These are phyloP conservation scores for Caenorhabditis doughertyi DNA, from an alignment of 2,888 invertebrate genomes.

Conservation along the genomic window DNA sequence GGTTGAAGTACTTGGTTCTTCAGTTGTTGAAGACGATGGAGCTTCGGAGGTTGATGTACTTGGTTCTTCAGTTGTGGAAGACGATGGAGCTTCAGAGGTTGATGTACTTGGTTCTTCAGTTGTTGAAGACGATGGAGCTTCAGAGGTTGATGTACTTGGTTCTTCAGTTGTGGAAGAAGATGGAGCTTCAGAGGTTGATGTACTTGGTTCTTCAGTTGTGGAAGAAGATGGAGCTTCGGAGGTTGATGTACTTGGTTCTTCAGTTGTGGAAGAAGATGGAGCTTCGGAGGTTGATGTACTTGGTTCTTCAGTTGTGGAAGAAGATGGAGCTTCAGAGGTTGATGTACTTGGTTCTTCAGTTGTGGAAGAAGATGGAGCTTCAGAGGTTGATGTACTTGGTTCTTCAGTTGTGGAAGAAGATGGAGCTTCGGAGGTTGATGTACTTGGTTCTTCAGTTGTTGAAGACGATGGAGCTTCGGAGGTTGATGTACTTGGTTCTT, in stretches of 20 bases:
- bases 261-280: background rate
- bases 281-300: background rate
- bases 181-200: background rate
- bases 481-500: background rate
- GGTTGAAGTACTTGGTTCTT: background rate
- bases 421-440: background rate
- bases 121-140: background rate
- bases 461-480: background rate
- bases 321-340: background rate
- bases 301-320: background rate
- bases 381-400: background rate
- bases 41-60: background rate
- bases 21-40: background rate
- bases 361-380: background rate
- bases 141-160: too few species aligned
- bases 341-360: background rate
- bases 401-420: background rate
- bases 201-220: slow-evolving; percentile 6
- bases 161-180: slow-evolving; percentile 9
- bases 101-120: background rate
- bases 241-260: background rate
- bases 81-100: background rate
- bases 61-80: background rate
- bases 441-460: background rate
- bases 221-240: background rate